A percentile compares a stretch with the other conserved stretches of the same genome.
phyloP scores from a whole-genome alignment of 2,797 vertebrate genomes.

The Ispidina picta region DNA sequence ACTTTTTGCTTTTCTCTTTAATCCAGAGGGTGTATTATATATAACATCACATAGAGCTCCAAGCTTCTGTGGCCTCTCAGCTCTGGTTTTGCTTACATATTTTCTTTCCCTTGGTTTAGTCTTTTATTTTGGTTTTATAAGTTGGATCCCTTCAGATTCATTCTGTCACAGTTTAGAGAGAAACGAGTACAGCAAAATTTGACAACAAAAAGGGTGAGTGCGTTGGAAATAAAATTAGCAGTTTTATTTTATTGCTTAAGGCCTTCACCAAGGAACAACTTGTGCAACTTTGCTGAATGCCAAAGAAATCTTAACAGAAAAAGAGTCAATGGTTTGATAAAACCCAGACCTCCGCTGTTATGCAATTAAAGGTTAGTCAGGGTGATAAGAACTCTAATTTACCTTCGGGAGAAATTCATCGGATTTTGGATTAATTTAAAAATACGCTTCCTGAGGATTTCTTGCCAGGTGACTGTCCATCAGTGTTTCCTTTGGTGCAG shows the following conservation, averaged over 20 bases:
- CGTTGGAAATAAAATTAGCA: slow-evolving; percentile 36
- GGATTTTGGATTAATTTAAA: slow-evolving; percentile 41
- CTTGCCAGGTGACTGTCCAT: slow-evolving; percentile 19
- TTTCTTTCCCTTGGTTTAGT: neutral
- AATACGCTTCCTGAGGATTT: slow-evolving; percentile 43
- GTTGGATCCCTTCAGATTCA: neutral
- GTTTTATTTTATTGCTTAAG: slow-evolving; percentile 15
- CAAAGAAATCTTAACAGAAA: slow-evolving; percentile 28
- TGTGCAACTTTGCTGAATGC: neutral
- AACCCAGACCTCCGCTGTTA: slow-evolving; percentile 38
- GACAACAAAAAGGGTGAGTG: neutral
- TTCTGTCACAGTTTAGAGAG: neutral
- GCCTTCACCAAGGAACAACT: slow-evolving; percentile 6
- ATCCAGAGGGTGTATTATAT: neutral
- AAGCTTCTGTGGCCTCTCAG: neutral
- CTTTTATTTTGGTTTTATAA: neutral
- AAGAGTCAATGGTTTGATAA: slow-evolving; percentile 43
- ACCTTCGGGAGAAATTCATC: slow-evolving; percentile 25
- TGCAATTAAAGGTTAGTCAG: slow-evolving; percentile 52
- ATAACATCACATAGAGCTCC: neutral
- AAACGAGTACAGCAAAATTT: neutral
- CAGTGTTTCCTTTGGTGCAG: neutral
- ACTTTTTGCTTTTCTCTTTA: neutral
- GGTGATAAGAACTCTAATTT: slow-evolving; percentile 61
- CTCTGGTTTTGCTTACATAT: neutral